Evolutionary conservation across 1,140 invertebrate genomes (phyloP).

Genomic region (Cotesia chilonis): DNA sequence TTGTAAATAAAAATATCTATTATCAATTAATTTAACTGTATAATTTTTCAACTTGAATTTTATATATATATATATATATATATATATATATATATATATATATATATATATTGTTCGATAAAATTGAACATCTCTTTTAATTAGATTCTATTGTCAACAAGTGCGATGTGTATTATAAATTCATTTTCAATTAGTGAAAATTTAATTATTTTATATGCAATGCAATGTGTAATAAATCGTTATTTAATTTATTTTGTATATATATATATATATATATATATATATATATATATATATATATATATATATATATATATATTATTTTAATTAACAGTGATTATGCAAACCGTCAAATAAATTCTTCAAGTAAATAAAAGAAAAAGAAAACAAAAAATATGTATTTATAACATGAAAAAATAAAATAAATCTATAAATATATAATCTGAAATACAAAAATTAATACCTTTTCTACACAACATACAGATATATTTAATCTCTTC

Average conservation of each 20-base stretch:
- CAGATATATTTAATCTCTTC: neutral
- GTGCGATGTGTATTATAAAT: constrained; percentile 51
- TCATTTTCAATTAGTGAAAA: constrained; percentile 34
- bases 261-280: neutral
- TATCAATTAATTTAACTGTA: neutral
- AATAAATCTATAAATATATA: neutral
- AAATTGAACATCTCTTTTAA: constrained; percentile 27
- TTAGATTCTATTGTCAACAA: constrained; percentile 56
- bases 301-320: neutral
- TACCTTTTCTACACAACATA: neutral
- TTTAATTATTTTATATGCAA: constrained; percentile 33
- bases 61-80: constrained; percentile 6
- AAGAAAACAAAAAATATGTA: neutral
- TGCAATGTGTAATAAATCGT: neutral
- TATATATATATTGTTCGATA: neutral
- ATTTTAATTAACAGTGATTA: constrained; percentile 12
- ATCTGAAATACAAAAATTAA: constrained; percentile 7
- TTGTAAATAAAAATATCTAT: too few species aligned
- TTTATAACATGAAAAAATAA: constrained; percentile 4
- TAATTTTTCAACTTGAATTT: neutral
- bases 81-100: constrained; percentile 22
- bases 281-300: neutral
- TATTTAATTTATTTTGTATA: neutral
- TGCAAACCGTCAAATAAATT: constrained; percentile 3
- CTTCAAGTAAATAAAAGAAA: constrained; percentile 12